phyloP scores from a whole-genome alignment of 37 sponge, comb jelly and placozoan genomes.

The Chondrilla cf. caribensis region DNA sequence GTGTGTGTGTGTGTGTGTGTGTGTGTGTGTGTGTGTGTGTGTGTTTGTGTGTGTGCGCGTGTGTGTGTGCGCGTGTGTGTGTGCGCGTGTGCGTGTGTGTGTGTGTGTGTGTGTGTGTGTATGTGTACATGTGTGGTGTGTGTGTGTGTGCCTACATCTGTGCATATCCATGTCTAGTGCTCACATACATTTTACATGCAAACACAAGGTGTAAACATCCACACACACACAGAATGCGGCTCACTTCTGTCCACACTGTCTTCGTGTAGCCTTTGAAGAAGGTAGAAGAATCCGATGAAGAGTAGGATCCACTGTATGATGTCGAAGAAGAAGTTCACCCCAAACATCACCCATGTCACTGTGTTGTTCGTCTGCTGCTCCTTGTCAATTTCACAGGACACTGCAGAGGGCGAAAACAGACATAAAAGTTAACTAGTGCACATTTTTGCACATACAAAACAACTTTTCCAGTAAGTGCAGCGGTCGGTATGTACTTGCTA shows the following conservation, averaged over 20 bases:
- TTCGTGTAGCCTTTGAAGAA: background rate
- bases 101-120: no score
- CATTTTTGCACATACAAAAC: background rate
- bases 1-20: no score
- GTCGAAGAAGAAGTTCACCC: conserved; percentile 19
- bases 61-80: no score
- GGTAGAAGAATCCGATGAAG: conserved; percentile 6
- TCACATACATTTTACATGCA: no score
- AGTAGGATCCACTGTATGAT: background rate
- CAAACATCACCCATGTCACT: background rate
- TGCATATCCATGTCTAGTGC: no score
- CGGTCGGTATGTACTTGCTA: background rate
- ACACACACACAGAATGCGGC: background rate
- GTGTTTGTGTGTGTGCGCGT: no score
- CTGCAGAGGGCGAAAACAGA: background rate
- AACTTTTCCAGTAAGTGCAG: background rate
- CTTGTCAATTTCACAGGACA: no score
- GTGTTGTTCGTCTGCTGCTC: background rate
- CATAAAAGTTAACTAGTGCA: background rate
- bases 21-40: no score
- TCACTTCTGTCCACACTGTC: background rate
- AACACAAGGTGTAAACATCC: no score
- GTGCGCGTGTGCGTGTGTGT: no score
- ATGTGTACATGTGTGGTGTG: no score
- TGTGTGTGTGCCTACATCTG: no score